Percentiles rank a stretch among this genome's conserved stretches.
Evolutionary conservation across 2,113 vertebrate genomes (phyloP).

Genomic region (Phainopepla nitens): DNA sequence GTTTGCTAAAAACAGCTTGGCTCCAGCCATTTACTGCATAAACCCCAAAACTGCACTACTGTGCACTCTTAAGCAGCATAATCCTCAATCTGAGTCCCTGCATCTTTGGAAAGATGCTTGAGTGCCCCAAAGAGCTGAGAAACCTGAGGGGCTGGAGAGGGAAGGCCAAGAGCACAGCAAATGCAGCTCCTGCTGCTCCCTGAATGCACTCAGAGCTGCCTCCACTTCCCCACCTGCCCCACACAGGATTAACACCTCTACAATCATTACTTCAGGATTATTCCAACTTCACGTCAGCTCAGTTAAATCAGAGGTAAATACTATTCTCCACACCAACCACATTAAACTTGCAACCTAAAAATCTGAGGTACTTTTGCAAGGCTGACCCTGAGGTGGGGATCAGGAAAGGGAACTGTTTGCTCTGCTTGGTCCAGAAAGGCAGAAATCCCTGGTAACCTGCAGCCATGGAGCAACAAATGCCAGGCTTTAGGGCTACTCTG

Average conservation of each 20-base stretch:
- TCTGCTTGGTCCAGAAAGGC: not conserved
- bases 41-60: not conserved
- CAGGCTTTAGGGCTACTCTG: not conserved
- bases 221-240: not conserved
- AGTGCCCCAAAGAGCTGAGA: not conserved
- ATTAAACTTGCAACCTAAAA: not conserved
- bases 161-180: fast-evolving
- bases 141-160: not conserved
- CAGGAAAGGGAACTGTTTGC: not conserved
- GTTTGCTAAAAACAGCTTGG: not conserved
- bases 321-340: not conserved
- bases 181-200: not conserved
- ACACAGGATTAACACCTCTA: not conserved
- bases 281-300: not conserved
- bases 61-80: not conserved
- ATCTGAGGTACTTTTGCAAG: not conserved
- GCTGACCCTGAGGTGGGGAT: not conserved
- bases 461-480: not conserved
- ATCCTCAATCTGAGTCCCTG: fast-evolving
- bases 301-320: not conserved
- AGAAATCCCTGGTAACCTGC: not conserved
- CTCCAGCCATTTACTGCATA: too few relatives aligned
- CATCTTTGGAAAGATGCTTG: not conserved
- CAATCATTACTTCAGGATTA: not conserved
- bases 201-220: fast-evolving